Base-by-base conservation (phyloP, 2,888 invertebrate genomes). In the Caenorhabditis sp. region DNA sequence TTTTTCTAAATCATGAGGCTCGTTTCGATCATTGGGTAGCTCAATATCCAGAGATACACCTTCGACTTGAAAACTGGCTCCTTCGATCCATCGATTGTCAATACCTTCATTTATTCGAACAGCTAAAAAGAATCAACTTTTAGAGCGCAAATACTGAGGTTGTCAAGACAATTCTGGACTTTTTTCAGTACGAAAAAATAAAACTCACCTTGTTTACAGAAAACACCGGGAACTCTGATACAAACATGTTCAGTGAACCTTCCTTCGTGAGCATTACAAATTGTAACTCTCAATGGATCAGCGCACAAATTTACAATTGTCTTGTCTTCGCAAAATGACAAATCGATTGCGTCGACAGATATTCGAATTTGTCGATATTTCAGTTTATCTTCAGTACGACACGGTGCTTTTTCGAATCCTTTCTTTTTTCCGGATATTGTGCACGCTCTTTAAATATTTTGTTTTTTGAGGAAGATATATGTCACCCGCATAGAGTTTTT, bases 321-420 rank as follows among this genome's bases (percentile, higher is more conserved):
- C 36, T 64, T 75, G 19, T 78, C 91, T 88, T 97, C 97, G 57
- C 95, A 93, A 60, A 97, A 89, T 89, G 94, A 94, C 55, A 99
- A 91, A 89, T 96, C 95, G 1, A 97, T 90, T 1, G 93, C 92
- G 89, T 96, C 95, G 37, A 96, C 90, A 0, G 94, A 93, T 1
- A 95, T 91, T 57, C 97, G 91, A 6, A 94, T 93, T 93, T 72
- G 76, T 12, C 73, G 53, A 37, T 79, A 79, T 57, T 77, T 79
- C 65, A 76, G 61, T 23, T 19, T 12, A n/a, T 60, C 27, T 43
- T 31, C 72, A 6, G 67, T 72, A 31, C 51, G 51, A 58, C 72
- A 73, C 23, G 12, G 1, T 23, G 43, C 23, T 19, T 26, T 61
- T 17, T 23, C n/a, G 24, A 31, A n/a, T 8, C 54, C 51, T 21